Percentiles rank a stretch among this genome's conserved stretches.
These are phyloP conservation scores for Colius striatus DNA, from an alignment of 2,113 vertebrate genomes.

Conservation along the genomic window DNA sequence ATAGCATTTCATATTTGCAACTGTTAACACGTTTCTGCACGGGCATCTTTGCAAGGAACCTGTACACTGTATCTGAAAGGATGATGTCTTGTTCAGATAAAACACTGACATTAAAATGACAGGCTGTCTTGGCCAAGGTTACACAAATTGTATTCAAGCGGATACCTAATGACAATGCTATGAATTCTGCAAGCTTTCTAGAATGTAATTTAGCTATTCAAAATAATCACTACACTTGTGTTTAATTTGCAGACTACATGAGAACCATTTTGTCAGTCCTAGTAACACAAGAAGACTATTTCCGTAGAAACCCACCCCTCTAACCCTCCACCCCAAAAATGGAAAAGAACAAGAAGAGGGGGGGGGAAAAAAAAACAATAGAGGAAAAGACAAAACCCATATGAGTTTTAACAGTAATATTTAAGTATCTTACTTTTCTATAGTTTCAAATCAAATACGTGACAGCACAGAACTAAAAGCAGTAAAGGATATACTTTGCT, in stretches of 20 bases:
- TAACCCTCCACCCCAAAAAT: constrained; percentile 69
- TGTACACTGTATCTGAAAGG: constrained; percentile 82
- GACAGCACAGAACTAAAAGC: constrained; percentile 79
- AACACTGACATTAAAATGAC: constrained; percentile 92
- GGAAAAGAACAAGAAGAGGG: background rate
- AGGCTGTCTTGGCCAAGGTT: constrained; percentile 94
- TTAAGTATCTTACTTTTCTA: constrained; percentile 79
- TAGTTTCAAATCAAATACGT: constrained; percentile 80
- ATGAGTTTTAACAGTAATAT: constrained; percentile 77
- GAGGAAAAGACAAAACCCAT: constrained; percentile 75
- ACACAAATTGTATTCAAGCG: constrained; percentile 92
- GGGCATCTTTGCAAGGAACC: constrained; percentile 84
- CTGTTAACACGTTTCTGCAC: constrained; percentile 87
- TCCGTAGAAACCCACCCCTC: constrained; percentile 73
- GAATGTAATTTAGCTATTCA: constrained; percentile 93
- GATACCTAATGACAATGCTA: constrained; percentile 90
- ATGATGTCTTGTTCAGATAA: constrained; percentile 92
- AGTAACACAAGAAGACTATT: constrained; percentile 82
- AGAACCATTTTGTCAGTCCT: constrained; percentile 85
- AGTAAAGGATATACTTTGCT: constrained; percentile 82
- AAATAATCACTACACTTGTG: constrained; percentile 89
- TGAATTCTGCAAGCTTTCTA: constrained; percentile 91
- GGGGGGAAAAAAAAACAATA: constrained; percentile 25
- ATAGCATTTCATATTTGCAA: constrained; percentile 89
- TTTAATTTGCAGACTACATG: constrained; percentile 85